Base-by-base conservation (phyloP, 64 coral and sea anemone species). In the Dendronephthya gigantea region DNA sequence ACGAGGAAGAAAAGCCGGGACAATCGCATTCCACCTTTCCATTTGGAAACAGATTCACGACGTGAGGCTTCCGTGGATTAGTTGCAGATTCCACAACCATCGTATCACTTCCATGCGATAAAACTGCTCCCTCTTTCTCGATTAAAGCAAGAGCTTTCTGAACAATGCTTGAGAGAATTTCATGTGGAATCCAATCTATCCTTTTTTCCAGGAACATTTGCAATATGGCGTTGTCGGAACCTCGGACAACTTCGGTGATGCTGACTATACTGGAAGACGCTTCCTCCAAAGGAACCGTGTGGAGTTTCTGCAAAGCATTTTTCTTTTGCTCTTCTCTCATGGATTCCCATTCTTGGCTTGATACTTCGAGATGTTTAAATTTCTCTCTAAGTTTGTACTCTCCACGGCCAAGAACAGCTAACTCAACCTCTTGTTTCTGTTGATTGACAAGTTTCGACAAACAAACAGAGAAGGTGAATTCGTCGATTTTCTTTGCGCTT, bases 1-100 rank as follows among this genome's bases (percentile, higher is more conserved):
- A 43, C 25, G 37, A 87, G 15, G 35, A 39, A 32, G 68, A 45
- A 48, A 72, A 87, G 33, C 85, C 85, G 10, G 66, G 85, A 6
- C 66, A 87, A 45, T 87, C 83, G 51, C 49, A 58, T 27, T 32
- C 51, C 17, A 28, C 58, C 29, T 66, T 66, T 5, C 58, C 58
- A 66, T 66, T 66, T 4, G 58, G 58, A 30, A 30, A 66, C 22
- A 66, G 19, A 30, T n/a, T 66, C 19, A 66, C 58, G 3, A 66
- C 58, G 29, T 66, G 58, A n/a, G 83, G 83, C 19, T 31, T 85
- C 32, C 43, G 19, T 49, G 83, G 83, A 17, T 85, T 56, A 11
- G 83, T 52, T 7, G 4, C 13, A 19, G 83, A 85, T 32, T 19
- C 7, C 13, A 58, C 83, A n/a, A 85, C 49, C 23, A 49, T 31